Evolutionary conservation across 1,140 invertebrate species (phyloP).

Genomic region (Aphelinus certus): DNA sequence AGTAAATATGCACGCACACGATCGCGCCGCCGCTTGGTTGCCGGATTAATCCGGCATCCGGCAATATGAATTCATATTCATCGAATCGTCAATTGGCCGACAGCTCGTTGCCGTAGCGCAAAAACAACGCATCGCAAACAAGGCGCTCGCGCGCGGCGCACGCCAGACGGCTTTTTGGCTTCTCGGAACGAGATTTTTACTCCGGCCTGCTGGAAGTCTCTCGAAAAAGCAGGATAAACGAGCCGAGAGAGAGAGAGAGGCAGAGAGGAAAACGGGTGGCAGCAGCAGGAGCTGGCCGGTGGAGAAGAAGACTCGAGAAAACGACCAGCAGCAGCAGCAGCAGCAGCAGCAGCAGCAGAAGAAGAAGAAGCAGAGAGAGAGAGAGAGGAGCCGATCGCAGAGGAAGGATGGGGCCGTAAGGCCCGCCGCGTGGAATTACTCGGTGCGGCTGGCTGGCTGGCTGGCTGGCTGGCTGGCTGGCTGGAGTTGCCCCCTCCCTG

Average conservation of each 20-base stretch:
- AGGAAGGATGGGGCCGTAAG: conserved; percentile 22
- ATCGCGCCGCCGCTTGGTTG: conserved; percentile 2
- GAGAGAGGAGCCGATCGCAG: neutral
- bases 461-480: neutral
- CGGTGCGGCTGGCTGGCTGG: conserved; percentile 46
- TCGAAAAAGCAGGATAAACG: conserved; percentile 34
- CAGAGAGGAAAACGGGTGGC: neutral
- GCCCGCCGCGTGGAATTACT: conserved; percentile 26
- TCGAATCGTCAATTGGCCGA: neutral
- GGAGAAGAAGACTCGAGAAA: conserved; percentile 20
- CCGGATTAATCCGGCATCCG: too few species aligned
- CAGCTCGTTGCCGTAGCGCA: neutral
- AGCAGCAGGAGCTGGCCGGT: neutral
- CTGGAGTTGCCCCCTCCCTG: neutral
- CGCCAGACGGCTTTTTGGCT: conserved; percentile 34
- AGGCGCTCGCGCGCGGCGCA: neutral
- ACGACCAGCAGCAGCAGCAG: conserved; percentile 15
- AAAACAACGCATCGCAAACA: conserved; percentile 25
- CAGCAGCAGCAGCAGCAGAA: too few species aligned
- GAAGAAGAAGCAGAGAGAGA: neutral
- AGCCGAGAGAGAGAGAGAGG: neutral
- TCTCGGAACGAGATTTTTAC: conserved; percentile 31
- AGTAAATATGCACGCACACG: neutral
- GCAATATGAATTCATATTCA: conserved; percentile 28
- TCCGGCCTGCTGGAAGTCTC: neutral